phyloP scores from a whole-genome alignment of 2,797 vertebrate genomes.

The Lateolabrax maculatus region DNA sequence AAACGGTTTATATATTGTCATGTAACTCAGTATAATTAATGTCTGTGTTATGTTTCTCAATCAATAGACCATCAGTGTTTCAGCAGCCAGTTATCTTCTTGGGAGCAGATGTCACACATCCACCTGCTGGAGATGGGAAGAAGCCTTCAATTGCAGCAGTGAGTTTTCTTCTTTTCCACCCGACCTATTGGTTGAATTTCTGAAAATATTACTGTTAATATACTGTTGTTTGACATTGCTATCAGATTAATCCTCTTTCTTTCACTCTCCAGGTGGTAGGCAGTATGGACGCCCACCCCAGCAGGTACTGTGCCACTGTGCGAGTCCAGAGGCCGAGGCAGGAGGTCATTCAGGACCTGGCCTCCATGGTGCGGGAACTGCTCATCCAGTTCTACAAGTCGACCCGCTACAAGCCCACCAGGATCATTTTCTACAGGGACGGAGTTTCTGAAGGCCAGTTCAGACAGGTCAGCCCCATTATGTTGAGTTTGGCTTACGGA shows the following conservation, averaged over 20 bases:
- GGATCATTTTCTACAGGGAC: constrained; percentile 98
- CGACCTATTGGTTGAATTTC: neutral
- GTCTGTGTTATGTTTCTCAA: constrained; percentile 2
- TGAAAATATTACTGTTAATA: neutral
- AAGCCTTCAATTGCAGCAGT: constrained; percentile 99
- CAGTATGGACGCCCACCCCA: constrained; percentile 99
- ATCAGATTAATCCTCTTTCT: neutral
- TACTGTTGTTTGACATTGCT: neutral
- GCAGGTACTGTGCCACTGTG: constrained; percentile 98
- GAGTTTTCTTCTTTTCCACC: constrained; percentile 62
- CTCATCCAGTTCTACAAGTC: constrained; percentile 99
- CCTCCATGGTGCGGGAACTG: constrained; percentile 97
- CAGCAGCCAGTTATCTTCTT: constrained; percentile 99
- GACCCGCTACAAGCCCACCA: constrained; percentile 97
- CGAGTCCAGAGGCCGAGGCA: constrained; percentile 96
- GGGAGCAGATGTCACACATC: constrained; percentile 98
- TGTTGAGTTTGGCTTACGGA: neutral
- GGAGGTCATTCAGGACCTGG: constrained; percentile 97
- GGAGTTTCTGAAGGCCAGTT: constrained; percentile 99
- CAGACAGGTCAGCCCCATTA: constrained; percentile 89
- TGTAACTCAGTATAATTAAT: neutral
- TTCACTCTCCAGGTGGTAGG: constrained; percentile 91
- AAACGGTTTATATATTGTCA: neutral
- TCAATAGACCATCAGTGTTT: constrained; percentile 91
- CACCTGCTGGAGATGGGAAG: constrained; percentile 98